Percentiles rank a stretch among this genome's conserved stretches.
Conservation (phyloP, 1,140 invertebrate genomes). For the Trinorchestia longiramus region DNA sequence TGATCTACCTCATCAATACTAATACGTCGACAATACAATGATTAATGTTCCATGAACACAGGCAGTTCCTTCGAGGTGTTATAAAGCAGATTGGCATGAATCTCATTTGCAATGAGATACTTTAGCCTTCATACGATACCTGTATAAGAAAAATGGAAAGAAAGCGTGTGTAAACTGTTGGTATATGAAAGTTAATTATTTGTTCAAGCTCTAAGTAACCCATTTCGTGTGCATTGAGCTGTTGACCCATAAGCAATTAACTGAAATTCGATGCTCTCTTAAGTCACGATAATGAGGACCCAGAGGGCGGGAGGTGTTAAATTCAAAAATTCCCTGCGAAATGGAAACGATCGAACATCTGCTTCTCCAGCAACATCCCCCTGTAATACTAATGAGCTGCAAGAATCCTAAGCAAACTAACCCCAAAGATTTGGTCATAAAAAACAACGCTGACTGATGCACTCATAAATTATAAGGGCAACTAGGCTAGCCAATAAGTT, state of each 20-base stretch:
- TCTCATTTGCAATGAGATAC: neutral
- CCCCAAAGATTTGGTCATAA: slow-evolving; percentile 26
- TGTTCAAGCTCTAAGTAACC: neutral
- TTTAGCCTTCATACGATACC: neutral
- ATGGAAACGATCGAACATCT: slow-evolving; percentile 19
- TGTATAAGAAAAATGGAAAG: neutral
- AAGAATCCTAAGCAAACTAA: slow-evolving; percentile 52
- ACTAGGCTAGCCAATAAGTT: slow-evolving; percentile 8
- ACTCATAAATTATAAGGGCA: slow-evolving; percentile 46
- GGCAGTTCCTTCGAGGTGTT: neutral
- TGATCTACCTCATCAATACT: neutral
- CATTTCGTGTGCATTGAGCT: neutral
- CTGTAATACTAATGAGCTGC: slow-evolving; percentile 46
- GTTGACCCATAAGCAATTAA: neutral
- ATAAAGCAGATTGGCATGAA: neutral
- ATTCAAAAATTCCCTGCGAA: slow-evolving; percentile 7
- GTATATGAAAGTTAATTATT: neutral
- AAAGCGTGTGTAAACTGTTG: neutral
- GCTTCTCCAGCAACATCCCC: neutral
- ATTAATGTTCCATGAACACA: neutral
- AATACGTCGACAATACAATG: neutral
- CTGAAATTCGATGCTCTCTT: slow-evolving; percentile 10
- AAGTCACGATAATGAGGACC: slow-evolving; percentile 33
- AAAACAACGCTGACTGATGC: slow-evolving; percentile 34
- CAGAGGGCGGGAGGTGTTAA: neutral